These are phyloP conservation scores for Porphyrio hochstetteri DNA, from an alignment of 2,113 vertebrate genomes.

Conservation along the genomic window DNA sequence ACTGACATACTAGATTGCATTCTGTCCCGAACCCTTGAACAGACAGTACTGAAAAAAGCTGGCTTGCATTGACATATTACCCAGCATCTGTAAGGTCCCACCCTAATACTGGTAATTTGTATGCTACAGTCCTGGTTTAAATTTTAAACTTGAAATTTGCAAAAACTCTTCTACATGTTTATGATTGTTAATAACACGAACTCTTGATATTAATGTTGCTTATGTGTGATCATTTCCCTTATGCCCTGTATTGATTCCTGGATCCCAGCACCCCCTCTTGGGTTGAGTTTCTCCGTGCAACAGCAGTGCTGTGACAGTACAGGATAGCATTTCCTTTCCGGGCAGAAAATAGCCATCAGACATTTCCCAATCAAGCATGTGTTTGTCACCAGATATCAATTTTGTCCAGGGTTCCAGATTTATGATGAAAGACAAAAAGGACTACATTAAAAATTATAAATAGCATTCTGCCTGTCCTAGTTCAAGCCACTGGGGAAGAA, in stretches of 20 bases:
- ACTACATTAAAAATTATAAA: conserved; percentile 56
- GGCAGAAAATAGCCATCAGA: conserved; percentile 3
- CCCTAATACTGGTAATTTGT: not conserved
- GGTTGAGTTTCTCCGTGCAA: accelerated
- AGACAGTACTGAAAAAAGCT: not conserved
- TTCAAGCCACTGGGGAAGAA: conserved; percentile 63
- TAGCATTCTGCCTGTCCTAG: conserved; percentile 60
- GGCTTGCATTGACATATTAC: not conserved
- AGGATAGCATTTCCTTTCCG: not conserved
- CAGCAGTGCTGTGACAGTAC: not conserved
- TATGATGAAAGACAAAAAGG: conserved; percentile 49
- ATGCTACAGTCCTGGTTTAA: not conserved
- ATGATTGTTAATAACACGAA: not conserved
- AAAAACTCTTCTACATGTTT: not conserved
- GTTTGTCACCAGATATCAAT: conserved; percentile 22
- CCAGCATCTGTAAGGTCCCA: not conserved
- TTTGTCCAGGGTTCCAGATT: conserved; percentile 40
- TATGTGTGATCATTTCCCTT: not conserved
- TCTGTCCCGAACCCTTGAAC: not conserved
- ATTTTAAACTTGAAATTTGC: not conserved
- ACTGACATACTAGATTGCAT: not conserved
- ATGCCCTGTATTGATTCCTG: not conserved
- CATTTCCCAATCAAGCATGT: not conserved
- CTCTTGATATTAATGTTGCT: not conserved
- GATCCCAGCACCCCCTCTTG: not conserved